Conservation (phyloP, 2,797 vertebrate species). For the Liasis olivaceus region DNA sequence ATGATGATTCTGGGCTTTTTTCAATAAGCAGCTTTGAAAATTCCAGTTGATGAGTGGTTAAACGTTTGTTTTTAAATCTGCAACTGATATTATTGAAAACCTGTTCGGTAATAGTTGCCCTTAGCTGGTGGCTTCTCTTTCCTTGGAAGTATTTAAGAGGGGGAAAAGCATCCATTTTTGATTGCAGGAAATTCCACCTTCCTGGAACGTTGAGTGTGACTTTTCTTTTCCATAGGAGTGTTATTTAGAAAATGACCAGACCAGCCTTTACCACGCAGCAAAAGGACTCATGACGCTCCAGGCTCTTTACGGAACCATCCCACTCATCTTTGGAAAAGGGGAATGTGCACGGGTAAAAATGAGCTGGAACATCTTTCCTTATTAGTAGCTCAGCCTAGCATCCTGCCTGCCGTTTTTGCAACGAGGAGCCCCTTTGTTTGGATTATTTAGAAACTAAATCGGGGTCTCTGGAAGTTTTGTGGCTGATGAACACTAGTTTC, state of each 20-base stretch:
- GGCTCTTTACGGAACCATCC: slow-evolving; percentile 95
- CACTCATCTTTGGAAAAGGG: slow-evolving; percentile 96
- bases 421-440: neutral
- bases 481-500: neutral
- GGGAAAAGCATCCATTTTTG: neutral
- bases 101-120: neutral
- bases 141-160: neutral
- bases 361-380: neutral
- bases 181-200: neutral
- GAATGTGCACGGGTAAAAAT: slow-evolving; percentile 90
- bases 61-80: neutral
- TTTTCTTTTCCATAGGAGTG: slow-evolving; percentile 83
- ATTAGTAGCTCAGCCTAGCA: neutral
- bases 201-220: neutral
- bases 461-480: neutral
- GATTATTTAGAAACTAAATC: too few species aligned
- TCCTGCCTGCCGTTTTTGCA: neutral
- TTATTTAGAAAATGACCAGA: slow-evolving; percentile 96
- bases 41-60: neutral
- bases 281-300: slow-evolving; percentile 97
- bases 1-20: neutral
- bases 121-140: neutral
- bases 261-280: slow-evolving; percentile 93
- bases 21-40: neutral
- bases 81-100: neutral